phyloP scores from a whole-genome alignment of 1,140 invertebrate species.

The Calliphora vicina region DNA sequence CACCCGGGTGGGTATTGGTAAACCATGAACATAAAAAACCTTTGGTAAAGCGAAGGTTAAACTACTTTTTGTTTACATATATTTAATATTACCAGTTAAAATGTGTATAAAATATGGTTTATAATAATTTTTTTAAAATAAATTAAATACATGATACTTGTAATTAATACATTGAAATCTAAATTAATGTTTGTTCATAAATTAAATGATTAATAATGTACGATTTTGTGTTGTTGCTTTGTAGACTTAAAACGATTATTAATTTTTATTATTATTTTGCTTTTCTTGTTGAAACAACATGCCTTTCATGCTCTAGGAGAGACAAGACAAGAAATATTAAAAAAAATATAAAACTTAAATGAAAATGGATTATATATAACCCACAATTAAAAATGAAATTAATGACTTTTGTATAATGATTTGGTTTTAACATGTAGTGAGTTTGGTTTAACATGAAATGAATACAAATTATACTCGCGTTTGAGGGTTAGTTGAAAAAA shows the following conservation, averaged over 20 bases:
- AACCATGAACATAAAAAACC: too few species aligned
- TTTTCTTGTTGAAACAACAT: background rate
- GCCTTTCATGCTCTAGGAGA: background rate
- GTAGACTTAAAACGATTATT: background rate
- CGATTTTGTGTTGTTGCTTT: too few species aligned
- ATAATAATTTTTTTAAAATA: background rate
- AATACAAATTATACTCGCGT: too few species aligned
- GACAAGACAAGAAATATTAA: background rate
- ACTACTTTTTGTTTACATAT: too few species aligned
- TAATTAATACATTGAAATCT: conserved; percentile 23
- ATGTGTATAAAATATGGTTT: too few species aligned
- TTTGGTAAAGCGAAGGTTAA: too few species aligned
- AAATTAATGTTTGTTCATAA: conserved; percentile 27
- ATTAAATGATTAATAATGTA: conserved; percentile 26
- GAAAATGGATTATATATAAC: conserved; percentile 20
- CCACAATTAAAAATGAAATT: conserved; percentile 20
- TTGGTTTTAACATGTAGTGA: too few species aligned
- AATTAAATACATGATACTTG: background rate
- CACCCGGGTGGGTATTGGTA: too few species aligned
- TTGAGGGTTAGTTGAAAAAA: too few species aligned
- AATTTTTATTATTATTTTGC: background rate
- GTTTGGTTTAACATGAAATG: too few species aligned
- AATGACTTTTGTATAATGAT: background rate
- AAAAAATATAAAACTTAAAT: background rate
- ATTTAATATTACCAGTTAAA: too few species aligned